phyloP scores from a whole-genome alignment of 2,888 invertebrate species.

The Synanthedon andrenaeformis region DNA sequence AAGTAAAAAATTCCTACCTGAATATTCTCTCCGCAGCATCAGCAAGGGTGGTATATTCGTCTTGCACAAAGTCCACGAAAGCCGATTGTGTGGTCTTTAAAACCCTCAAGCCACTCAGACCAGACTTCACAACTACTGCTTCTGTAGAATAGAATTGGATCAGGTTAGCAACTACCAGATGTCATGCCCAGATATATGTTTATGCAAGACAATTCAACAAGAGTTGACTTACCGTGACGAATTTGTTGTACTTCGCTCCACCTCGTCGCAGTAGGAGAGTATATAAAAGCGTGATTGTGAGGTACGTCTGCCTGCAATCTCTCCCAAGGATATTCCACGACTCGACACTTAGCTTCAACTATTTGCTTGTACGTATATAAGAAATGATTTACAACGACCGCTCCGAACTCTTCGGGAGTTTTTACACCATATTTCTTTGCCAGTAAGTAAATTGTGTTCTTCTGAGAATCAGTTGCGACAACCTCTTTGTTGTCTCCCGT shows the following conservation, averaged over 20 bases:
- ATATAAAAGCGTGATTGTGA: conserved; percentile 84
- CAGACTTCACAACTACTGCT: conserved; percentile 73
- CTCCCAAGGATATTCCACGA: conserved; percentile 84
- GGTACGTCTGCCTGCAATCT: conserved; percentile 66
- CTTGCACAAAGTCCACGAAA: conserved; percentile 82
- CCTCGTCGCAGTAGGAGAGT: conserved; percentile 74
- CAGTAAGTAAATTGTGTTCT: conserved; percentile 83
- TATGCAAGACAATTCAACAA: neutral
- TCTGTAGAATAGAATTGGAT: conserved; percentile 25
- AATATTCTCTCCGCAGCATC: conserved; percentile 83
- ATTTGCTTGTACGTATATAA: conserved; percentile 82
- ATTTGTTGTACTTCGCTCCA: conserved; percentile 77
- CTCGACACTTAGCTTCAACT: conserved; percentile 74
- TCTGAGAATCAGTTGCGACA: conserved; percentile 85
- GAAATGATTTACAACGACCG: conserved; percentile 80
- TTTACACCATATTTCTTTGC: conserved; percentile 83
- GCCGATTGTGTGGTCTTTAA: conserved; percentile 86
- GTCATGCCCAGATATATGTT: neutral
- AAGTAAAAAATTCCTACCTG: conserved; percentile 26
- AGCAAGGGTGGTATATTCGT: conserved; percentile 81
- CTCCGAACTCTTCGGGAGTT: conserved; percentile 81
- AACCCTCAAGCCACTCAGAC: conserved; percentile 77
- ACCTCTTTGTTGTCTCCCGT: conserved; percentile 83
- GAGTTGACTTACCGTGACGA: conserved; percentile 71
- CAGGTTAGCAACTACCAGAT: neutral